Evolutionary conservation across 2,797 vertebrate genomes (phyloP).

Genomic region (Anniella stebbinsi): DNA sequence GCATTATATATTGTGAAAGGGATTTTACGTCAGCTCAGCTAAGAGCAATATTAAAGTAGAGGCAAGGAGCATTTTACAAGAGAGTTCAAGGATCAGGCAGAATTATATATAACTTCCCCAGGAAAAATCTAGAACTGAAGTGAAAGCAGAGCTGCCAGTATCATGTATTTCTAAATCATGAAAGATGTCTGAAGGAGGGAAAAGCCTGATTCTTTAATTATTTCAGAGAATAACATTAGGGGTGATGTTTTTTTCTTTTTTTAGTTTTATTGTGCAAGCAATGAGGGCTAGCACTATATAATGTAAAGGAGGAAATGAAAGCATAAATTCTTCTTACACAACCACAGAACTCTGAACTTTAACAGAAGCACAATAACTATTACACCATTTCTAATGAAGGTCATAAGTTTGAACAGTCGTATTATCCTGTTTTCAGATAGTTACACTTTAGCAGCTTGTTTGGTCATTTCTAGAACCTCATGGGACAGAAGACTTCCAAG

Average conservation of each 20-base stretch:
- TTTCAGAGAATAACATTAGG: conserved; percentile 1
- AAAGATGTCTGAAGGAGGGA: background rate
- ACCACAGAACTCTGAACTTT: background rate
- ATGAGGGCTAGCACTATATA: background rate
- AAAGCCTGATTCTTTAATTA: background rate
- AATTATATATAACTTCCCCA: conserved; percentile 49
- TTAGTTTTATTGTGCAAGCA: background rate
- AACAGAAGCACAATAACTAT: background rate
- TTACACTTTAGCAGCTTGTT: background rate
- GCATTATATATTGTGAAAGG: conserved; percentile 71
- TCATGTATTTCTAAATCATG: background rate
- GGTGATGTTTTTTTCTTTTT: background rate
- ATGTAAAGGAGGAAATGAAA: background rate
- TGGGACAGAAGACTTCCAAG: background rate
- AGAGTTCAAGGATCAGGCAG: conserved; percentile 50
- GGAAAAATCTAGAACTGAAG: conserved; percentile 44
- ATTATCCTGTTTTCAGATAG: background rate
- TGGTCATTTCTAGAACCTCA: background rate
- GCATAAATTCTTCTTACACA: background rate
- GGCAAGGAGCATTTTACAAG: conserved; percentile 53
- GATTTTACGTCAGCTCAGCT: conserved; percentile 66
- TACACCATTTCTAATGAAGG: background rate
- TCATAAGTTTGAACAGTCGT: background rate
- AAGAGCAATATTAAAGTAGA: conserved; percentile 67
- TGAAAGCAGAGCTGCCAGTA: background rate